Percentiles rank a stretch among this genome's conserved stretches.
These are phyloP conservation scores for Phymastichus coffea DNA, from an alignment of 1,140 invertebrate genomes.

Conservation along the genomic window DNA sequence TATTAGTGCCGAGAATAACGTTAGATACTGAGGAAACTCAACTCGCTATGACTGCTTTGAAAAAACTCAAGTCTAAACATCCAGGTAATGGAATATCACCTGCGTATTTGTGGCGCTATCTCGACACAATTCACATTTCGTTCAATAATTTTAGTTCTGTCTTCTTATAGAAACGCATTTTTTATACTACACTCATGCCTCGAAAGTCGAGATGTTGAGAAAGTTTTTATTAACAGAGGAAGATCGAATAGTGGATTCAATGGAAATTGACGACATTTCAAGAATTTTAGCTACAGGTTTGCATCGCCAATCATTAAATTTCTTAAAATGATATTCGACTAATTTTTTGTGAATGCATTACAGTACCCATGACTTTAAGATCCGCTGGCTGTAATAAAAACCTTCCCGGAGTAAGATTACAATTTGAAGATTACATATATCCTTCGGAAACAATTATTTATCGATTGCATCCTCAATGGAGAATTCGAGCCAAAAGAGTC, in stretches of 20 bases:
- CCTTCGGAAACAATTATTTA: slow-evolving; percentile 34
- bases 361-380: slow-evolving; percentile 37
- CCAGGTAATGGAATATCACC: slow-evolving; percentile 40
- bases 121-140: too few relatives aligned
- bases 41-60: slow-evolving; percentile 26
- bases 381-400: slow-evolving; percentile 23
- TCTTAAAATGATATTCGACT: background rate
- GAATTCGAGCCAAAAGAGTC: slow-evolving; percentile 31
- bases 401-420: slow-evolving; percentile 18
- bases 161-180: slow-evolving; percentile 39
- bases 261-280: slow-evolving; percentile 32
- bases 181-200: slow-evolving; percentile 37
- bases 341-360: slow-evolving; percentile 13
- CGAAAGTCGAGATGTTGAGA: slow-evolving; percentile 30
- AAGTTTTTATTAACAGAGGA: slow-evolving; percentile 34
- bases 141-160: too few relatives aligned
- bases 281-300: slow-evolving; percentile 29
- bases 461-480: slow-evolving; percentile 37
- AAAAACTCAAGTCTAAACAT: slow-evolving; percentile 34
- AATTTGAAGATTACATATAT: slow-evolving; percentile 41
- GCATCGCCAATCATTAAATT: slow-evolving; percentile 12
- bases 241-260: slow-evolving; percentile 36
- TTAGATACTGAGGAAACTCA: slow-evolving; percentile 27
- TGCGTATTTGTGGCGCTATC: too few relatives aligned
- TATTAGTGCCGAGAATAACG: slow-evolving; percentile 32